These are phyloP conservation scores for Nasonia giraulti DNA, from an alignment of 1,140 invertebrate genomes.

Conservation along the genomic window DNA sequence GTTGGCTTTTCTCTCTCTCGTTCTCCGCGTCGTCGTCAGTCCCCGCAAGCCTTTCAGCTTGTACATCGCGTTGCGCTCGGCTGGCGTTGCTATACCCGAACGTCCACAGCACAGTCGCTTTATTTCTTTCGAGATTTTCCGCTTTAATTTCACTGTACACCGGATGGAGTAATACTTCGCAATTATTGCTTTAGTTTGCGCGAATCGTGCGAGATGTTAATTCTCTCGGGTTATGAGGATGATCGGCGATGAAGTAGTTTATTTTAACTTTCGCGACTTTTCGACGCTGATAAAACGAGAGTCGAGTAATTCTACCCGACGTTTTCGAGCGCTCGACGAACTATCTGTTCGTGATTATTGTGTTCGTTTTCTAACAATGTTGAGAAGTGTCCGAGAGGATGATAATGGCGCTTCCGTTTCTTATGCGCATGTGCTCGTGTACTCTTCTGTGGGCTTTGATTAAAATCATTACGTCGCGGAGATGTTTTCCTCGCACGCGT, in stretches of 20 bases:
- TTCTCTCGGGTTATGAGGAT: background rate
- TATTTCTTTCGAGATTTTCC: background rate
- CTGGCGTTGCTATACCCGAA: no score
- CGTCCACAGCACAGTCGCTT: background rate
- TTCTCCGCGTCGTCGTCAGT: no score
- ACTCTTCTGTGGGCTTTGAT: background rate
- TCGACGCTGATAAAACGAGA: background rate
- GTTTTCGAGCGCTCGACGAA: background rate
- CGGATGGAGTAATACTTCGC: background rate
- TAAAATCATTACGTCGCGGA: background rate
- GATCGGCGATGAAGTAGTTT: background rate
- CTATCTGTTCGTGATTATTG: no score
- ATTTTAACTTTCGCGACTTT: background rate
- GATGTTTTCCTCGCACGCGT: background rate
- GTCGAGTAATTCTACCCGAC: background rate
- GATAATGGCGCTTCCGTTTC: no score
- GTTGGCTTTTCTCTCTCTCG: background rate
- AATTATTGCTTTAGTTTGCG: background rate
- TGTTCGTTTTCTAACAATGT: no score
- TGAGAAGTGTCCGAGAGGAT: no score
- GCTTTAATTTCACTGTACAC: background rate
- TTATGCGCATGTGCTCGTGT: no score
- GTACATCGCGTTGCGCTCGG: no score
- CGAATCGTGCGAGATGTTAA: background rate
- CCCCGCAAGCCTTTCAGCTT: no score